Evolutionary conservation across 2,797 vertebrate genomes (phyloP).

Genomic region (Diglossa cyanea): DNA sequence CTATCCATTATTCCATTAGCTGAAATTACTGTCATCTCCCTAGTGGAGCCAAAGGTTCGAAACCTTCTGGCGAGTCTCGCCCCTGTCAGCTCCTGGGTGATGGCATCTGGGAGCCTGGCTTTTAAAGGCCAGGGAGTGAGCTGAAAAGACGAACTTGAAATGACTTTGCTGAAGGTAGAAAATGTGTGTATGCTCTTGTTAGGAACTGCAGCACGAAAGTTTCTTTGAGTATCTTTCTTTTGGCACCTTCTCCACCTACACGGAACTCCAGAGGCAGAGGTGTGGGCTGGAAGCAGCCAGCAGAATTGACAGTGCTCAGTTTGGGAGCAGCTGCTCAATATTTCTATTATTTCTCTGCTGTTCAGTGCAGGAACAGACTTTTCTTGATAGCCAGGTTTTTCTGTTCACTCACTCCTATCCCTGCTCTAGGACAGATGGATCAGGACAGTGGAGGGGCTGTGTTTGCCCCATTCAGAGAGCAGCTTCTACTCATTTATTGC

Average conservation of each 20-base stretch:
- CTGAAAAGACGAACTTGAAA: not conserved
- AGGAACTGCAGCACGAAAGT: not conserved
- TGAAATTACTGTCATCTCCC: constrained; percentile 21
- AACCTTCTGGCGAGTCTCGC: not conserved
- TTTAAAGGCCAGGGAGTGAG: not conserved
- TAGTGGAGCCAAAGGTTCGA: fast-evolving
- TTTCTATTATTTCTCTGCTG: not conserved
- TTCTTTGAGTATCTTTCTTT: not conserved
- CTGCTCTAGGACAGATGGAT: not conserved
- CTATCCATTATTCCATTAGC: constrained; percentile 52
- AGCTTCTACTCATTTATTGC: not conserved
- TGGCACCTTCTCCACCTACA: not conserved
- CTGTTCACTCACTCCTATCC: not conserved
- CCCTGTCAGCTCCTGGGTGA: not conserved
- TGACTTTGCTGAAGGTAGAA: not conserved
- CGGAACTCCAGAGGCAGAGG: not conserved
- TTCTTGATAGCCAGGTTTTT: not conserved
- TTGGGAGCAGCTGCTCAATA: not conserved
- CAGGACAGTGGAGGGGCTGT: not conserved
- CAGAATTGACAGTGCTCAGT: not conserved
- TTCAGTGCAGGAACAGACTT: not conserved
- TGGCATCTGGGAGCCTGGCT: not conserved
- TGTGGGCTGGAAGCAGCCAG: not conserved
- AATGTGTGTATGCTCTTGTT: not conserved
- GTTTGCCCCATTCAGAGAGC: not conserved